Evolutionary conservation across 2,797 vertebrate species (phyloP).

Genomic region (Labeo calbasu): DNA sequence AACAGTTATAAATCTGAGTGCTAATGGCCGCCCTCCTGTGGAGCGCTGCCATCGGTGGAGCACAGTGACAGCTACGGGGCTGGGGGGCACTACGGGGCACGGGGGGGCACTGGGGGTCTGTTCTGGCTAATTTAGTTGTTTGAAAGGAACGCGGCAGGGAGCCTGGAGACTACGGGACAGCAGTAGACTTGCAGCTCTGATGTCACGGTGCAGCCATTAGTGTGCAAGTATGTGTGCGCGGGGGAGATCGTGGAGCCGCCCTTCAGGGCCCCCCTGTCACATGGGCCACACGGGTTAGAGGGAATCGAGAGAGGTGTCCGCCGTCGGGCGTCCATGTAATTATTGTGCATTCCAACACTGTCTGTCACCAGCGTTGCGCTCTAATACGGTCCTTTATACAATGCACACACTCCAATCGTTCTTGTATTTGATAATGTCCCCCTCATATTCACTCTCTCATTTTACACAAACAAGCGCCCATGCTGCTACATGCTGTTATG

Average conservation of each 20-base stretch:
- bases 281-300: constrained; percentile 44
- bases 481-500: constrained; percentile 38
- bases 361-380: constrained; percentile 10
- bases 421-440: constrained; percentile 21
- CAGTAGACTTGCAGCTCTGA: constrained; percentile 55
- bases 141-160: constrained; percentile 69
- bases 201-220: constrained; percentile 60
- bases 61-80: constrained; percentile 62
- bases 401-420: background rate
- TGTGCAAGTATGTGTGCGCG: constrained; percentile 47
- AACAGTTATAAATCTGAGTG: constrained; percentile 70
- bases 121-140: constrained; percentile 71
- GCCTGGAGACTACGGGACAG: constrained; percentile 61
- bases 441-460: constrained; percentile 38
- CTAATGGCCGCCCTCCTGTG: constrained; percentile 67
- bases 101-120: constrained; percentile 66
- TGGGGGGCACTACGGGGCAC: constrained; percentile 53
- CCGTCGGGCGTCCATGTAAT: constrained; percentile 47
- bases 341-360: constrained; percentile 55
- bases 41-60: constrained; percentile 64
- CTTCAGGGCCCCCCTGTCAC: constrained; percentile 43
- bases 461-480: constrained; percentile 35
- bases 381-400: background rate
- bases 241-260: constrained; percentile 44
- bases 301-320: constrained; percentile 41